phyloP scores from a whole-genome alignment of 2,113 vertebrate species.

The Hippocampus comes region DNA sequence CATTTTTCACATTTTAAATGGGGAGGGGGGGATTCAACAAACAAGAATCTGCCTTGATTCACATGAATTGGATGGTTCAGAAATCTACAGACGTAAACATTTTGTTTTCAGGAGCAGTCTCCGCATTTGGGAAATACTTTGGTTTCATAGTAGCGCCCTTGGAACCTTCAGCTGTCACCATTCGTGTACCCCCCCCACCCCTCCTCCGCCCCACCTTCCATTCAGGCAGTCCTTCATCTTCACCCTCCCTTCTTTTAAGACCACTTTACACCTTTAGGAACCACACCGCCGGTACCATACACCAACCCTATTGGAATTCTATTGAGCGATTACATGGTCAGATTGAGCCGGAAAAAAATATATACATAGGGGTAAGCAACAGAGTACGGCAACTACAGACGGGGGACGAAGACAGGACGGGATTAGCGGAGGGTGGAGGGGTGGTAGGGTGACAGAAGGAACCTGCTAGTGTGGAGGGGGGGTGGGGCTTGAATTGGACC shows the following conservation, averaged over 20 bases:
- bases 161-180: too few relatives aligned
- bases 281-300: conserved; percentile 17
- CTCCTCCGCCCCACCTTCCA: neutral
- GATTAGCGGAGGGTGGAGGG: conserved; percentile 55
- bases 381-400: conserved; percentile 41
- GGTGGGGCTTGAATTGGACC: conserved; percentile 15
- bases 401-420: conserved; percentile 16
- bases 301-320: conserved; percentile 37
- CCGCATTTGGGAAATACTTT: too few relatives aligned
- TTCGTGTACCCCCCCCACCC: too few relatives aligned
- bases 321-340: conserved; percentile 44
- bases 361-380: conserved; percentile 4
- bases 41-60: too few relatives aligned
- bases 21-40: too few relatives aligned
- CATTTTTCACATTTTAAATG: too few relatives aligned
- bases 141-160: too few relatives aligned
- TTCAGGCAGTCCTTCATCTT: neutral
- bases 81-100: too few relatives aligned
- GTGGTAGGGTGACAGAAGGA: conserved; percentile 53
- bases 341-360: conserved; percentile 32
- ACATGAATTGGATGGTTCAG: too few relatives aligned
- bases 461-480: conserved; percentile 31
- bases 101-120: too few relatives aligned
- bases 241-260: conserved; percentile 4
- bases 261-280: conserved; percentile 38